These are phyloP conservation scores for Syrista parreyssii DNA, from an alignment of 2,888 invertebrate genomes.

Conservation along the genomic window DNA sequence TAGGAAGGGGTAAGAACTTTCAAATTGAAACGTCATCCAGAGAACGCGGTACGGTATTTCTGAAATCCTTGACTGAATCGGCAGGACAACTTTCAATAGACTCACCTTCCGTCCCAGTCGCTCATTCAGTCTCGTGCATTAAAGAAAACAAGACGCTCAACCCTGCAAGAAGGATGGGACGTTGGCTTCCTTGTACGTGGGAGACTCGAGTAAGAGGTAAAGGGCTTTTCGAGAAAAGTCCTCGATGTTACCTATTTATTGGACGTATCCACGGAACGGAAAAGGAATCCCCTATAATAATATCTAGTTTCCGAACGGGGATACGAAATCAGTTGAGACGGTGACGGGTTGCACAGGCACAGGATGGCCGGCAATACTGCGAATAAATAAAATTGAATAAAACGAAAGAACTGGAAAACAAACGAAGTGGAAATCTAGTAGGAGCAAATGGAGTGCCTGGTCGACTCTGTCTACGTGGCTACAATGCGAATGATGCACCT, in stretches of 20 bases:
- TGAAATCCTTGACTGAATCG: neutral
- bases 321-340: conserved; percentile 46
- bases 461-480: conserved; percentile 31
- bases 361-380: neutral
- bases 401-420: conserved; percentile 38
- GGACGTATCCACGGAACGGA: conserved; percentile 38
- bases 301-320: conserved; percentile 51
- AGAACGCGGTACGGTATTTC: neutral
- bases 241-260: conserved; percentile 45
- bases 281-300: conserved; percentile 49
- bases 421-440: conserved; percentile 2
- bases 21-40: neutral
- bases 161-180: neutral
- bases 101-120: neutral
- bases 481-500: conserved; percentile 29
- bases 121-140: neutral
- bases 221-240: neutral
- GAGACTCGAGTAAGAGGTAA: neutral
- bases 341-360: neutral
- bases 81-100: neutral
- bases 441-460: conserved; percentile 16
- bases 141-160: neutral
- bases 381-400: conserved; percentile 51
- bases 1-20: neutral
- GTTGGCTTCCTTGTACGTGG: neutral